Evolutionary conservation across 2,113 vertebrate genomes (phyloP), one percentile per base, ranked within the genome.

Genomic region (Mus spicilegus): DNA sequence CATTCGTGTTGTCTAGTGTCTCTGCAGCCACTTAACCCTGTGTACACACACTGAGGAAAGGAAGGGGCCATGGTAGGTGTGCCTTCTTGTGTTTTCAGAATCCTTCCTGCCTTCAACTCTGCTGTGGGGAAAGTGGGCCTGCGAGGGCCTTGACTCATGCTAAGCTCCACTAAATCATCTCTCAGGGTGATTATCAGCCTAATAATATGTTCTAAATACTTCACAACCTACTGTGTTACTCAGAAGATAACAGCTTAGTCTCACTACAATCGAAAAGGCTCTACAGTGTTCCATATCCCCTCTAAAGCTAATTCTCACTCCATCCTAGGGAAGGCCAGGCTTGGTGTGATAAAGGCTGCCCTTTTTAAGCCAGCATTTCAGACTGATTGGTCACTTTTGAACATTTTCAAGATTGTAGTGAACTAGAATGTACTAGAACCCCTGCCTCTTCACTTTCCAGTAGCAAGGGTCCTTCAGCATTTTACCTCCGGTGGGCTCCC

Each of bases 1-100:
- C 30, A 36, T 56, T 58, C 20, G 13, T 1, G 12, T 36, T 12
- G 12, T 12, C 24, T 6, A 16, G 42, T 2, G 12, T 19, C 7
- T 14, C 5, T 12, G 46, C 36, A 65, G 42, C 36, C 73, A 54
- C 65, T 39, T 28, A 26, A 17, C 36, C 67, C 22, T 0, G 0
- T 36, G 75, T 56, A 1, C 0, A 9, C 5, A 24, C 3, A 12
- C 51, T 0, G 0, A 49, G 0, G 13, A 36, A 20, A 70, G 36
- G 58, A 30, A 58, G 54, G 78, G 19, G 78, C 13, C 80, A 58
- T 11, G 54, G 5, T 33, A 39, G 20, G 33, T 12, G n/a, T 33
- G 28, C 17, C 3, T 33, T 17, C 39, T 30, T 82, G 51, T 82
- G 58, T 85, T 85, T 85, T 30, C 81, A 28, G n/a, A 85, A 13